phyloP scores from a whole-genome alignment of 2,113 vertebrate species.

The Leptocoma aspasia region DNA sequence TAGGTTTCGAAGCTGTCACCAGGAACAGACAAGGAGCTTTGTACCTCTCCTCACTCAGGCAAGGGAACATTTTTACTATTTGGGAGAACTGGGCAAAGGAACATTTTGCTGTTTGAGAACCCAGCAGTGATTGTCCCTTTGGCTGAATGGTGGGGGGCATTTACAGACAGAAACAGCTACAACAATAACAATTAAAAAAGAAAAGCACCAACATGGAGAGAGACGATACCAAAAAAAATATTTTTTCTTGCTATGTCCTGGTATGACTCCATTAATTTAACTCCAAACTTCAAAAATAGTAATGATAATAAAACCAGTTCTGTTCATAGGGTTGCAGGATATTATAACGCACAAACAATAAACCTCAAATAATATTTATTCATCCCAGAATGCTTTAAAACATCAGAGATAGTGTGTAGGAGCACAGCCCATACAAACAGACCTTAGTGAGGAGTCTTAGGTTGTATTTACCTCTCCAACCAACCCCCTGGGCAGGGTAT shows the following conservation, averaged over 20 bases:
- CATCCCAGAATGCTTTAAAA: not conserved
- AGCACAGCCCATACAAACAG: not conserved
- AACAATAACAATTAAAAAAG: not conserved
- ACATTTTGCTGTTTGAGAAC: not conserved
- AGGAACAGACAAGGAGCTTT: not conserved
- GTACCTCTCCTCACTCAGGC: not conserved
- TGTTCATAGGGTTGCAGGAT: not conserved
- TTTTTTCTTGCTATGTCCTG: not conserved
- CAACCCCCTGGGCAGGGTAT: not conserved
- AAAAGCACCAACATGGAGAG: not conserved
- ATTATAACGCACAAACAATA: not conserved
- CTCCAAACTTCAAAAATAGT: not conserved
- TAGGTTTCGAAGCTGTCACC: not conserved
- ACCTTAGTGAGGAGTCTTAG: not conserved
- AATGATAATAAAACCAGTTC: not conserved
- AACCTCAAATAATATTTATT: not conserved
- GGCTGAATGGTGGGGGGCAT: not conserved
- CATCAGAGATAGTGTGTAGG: not conserved
- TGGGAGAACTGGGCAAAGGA: not conserved
- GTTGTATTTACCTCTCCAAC: not conserved
- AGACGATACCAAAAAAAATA: not conserved
- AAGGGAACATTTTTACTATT: not conserved
- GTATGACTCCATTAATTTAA: not conserved
- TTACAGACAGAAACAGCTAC: slow-evolving; percentile 34
- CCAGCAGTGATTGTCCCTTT: not conserved